Evolutionary conservation across 2,888 invertebrate genomes (phyloP), one percentile per base, ranked within the genome.

Genomic region (Dryobota labecula): DNA sequence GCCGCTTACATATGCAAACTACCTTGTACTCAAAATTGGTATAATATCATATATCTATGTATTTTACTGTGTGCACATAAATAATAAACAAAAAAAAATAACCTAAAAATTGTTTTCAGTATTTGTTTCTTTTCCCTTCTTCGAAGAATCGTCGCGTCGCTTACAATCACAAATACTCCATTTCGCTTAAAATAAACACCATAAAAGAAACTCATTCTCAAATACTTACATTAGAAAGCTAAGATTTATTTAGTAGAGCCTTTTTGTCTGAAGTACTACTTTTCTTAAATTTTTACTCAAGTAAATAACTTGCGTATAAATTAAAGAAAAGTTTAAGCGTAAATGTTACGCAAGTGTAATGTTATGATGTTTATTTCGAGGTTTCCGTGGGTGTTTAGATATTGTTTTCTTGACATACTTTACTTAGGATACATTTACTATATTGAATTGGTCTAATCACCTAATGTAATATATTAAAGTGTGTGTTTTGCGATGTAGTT

Each of bases 171-270:
- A 70, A 71, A 30, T 38, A 30, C 2, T 24, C 15, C 5, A 9
- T 56, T 47, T 33, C 18, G 11, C 20, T n/a, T 24, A 66, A 73
- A 45, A 45, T 47, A 58, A 76, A 58, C 53, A 67, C 0, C 6
- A 30, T 38, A 11, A 20, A 47, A 20, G 41, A 58, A 73, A 76
- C 53, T 41, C 47, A 8, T 3, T 54, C 33, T 15, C 18, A 68
- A 33, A 60, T 74, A 68, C 47, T 58, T 58, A 65, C 67, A 38
- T 15, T 15, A 27, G 30, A 58, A 58, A 58, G 27, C 33, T 27
- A 33, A 45, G 45, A 66, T 58, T 58, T 47, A 30, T 45, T 53
- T 33, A 38, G 20, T n/a, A 24, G 45, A 66, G 30, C 15, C 15
- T 33, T 51, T 57, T 2, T 45, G 13, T 7, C 30, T 53, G 2